Evolutionary conservation across 2,888 invertebrate species (phyloP).

Genomic region (Mesochorus sp.): DNA sequence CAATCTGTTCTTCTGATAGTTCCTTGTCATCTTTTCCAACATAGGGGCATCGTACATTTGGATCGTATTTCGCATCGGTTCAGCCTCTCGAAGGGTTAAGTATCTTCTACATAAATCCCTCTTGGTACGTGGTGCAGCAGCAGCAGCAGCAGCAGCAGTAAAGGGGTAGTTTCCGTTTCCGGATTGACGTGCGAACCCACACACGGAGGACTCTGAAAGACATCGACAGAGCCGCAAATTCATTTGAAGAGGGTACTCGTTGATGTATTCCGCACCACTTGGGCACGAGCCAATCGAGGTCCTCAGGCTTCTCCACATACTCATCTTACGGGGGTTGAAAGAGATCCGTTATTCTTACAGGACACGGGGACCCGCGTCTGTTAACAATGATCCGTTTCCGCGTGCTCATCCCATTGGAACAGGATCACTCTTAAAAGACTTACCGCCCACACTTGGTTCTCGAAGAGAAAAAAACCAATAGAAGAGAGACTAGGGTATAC

Average conservation of each 20-base stretch:
- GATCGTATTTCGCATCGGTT: conserved; percentile 72
- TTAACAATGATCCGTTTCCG: conserved; percentile 34
- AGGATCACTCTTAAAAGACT: conserved; percentile 52
- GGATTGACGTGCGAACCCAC: conserved; percentile 76
- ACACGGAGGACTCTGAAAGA: conserved; percentile 66
- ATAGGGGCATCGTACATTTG: conserved; percentile 61
- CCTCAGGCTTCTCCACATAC: conserved; percentile 62
- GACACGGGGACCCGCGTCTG: conserved; percentile 22
- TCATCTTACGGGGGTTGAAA: conserved; percentile 42
- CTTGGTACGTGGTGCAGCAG: conserved; percentile 56
- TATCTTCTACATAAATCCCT: conserved; percentile 63
- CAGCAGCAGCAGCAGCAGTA: conserved; percentile 36
- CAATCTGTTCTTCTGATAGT: conserved; percentile 8
- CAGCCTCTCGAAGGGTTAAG: conserved; percentile 76
- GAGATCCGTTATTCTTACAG: conserved; percentile 66
- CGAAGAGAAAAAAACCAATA: not conserved
- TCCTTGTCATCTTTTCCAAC: conserved; percentile 21
- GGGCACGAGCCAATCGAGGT: conserved; percentile 76
- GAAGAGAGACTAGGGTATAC: not conserved
- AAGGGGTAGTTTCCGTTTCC: conserved; percentile 80
- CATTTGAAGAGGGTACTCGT: conserved; percentile 72
- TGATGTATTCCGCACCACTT: conserved; percentile 73
- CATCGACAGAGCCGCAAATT: conserved; percentile 46
- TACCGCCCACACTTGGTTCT: conserved; percentile 32
- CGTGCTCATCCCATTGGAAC: conserved; percentile 69